Evolutionary conservation across 2,113 vertebrate genomes (phyloP).

Genomic region (Coracopsis vasa): DNA sequence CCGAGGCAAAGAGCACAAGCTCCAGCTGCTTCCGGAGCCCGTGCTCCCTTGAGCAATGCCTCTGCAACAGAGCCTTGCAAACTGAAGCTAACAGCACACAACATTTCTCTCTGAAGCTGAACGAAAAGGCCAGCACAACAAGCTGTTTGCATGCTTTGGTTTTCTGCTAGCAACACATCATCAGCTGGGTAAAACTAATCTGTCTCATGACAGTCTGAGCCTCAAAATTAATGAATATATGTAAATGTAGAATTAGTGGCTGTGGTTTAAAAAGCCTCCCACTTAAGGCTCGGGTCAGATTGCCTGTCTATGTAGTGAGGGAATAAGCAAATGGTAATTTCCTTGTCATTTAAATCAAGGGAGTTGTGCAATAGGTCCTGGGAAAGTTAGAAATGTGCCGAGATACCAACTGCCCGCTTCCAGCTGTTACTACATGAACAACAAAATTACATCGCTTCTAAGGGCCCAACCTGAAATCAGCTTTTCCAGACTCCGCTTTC

Average conservation of each 20-base stretch:
- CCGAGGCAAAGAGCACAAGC: not conserved
- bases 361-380: not conserved
- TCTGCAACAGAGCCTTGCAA: not conserved
- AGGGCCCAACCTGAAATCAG: not conserved
- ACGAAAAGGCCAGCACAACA: not conserved
- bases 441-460: not conserved
- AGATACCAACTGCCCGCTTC: not conserved
- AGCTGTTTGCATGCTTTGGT: not conserved
- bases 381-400: not conserved
- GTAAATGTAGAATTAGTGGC: not conserved
- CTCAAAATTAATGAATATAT: not conserved
- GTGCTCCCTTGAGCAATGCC: accelerated
- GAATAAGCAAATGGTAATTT: not conserved
- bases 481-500: not conserved
- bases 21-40: not conserved
- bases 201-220: not conserved
- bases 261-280: not conserved
- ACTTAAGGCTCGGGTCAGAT: not conserved
- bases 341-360: not conserved
- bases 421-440: not conserved
- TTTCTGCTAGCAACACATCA: not conserved
- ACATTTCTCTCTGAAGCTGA: not conserved
- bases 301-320: not conserved
- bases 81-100: not conserved
- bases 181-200: not conserved